Conservation (phyloP, 1,140 invertebrate genomes). For the Ceratosolen solmsi region DNA sequence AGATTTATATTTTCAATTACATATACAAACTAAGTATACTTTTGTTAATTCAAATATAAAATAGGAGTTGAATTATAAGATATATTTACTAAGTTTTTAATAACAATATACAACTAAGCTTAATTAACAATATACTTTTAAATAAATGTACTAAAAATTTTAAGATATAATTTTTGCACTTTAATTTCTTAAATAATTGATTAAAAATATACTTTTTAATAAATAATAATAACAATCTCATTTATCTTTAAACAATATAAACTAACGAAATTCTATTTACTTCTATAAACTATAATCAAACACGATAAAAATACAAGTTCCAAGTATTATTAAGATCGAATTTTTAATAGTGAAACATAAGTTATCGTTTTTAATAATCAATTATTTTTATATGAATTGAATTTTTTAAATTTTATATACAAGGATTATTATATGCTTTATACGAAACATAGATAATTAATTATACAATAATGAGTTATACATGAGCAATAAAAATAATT, state of each 20-base stretch:
- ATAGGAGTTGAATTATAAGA: too few relatives aligned
- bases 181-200: slow-evolving; percentile 19
- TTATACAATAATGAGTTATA: slow-evolving; percentile 39
- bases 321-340: slow-evolving; percentile 24
- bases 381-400: slow-evolving; percentile 34
- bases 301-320: slow-evolving; percentile 45
- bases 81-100: too few relatives aligned
- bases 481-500: slow-evolving; percentile 42
- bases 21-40: too few relatives aligned
- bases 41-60: too few relatives aligned
- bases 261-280: neutral
- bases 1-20: neutral
- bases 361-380: slow-evolving; percentile 45
- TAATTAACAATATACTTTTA: slow-evolving; percentile 22
- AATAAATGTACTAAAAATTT: slow-evolving; percentile 37
- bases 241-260: slow-evolving; percentile 27
- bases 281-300: slow-evolving; percentile 8
- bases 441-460: slow-evolving; percentile 2
- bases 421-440: slow-evolving; percentile 6
- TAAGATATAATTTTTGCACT: slow-evolving; percentile 38
- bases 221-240: slow-evolving; percentile 34
- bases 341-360: slow-evolving; percentile 27
- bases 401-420: slow-evolving; percentile 38
- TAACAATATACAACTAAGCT: neutral
- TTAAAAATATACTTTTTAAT: slow-evolving; percentile 26